Evolutionary conservation across 2,797 vertebrate genomes (phyloP).

Genomic region (Salarias fasciatus): DNA sequence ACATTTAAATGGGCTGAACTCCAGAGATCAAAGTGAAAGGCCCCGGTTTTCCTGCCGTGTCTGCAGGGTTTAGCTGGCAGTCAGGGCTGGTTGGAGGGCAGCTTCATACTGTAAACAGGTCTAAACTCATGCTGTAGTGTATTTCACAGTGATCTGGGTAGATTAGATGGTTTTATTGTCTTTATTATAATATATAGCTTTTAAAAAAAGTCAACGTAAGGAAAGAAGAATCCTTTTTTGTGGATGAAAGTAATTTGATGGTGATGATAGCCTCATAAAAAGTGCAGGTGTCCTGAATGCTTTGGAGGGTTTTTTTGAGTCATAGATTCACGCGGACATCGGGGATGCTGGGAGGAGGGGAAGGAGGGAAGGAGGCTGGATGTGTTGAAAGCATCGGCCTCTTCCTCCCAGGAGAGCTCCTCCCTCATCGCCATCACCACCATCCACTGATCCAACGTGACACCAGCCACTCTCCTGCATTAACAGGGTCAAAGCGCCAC

Average conservation of each 20-base stretch:
- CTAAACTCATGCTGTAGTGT: constrained; percentile 26
- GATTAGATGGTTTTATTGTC: constrained; percentile 34
- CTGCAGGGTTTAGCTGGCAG: constrained; percentile 43
- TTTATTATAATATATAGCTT: constrained; percentile 30
- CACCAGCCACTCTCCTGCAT: constrained; percentile 76
- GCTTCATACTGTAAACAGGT: constrained; percentile 14
- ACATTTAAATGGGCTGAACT: constrained; percentile 82
- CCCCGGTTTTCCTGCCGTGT: constrained; percentile 56
- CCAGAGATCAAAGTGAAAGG: constrained; percentile 80
- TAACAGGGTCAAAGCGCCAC: constrained; percentile 71
- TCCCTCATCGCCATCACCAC: constrained; percentile 62
- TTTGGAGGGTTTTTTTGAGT: constrained; percentile 19
- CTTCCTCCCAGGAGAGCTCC: constrained; percentile 51
- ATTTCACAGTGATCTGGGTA: constrained; percentile 27
- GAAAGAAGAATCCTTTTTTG: too few species aligned
- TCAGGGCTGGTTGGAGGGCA: constrained; percentile 39
- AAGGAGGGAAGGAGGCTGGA: constrained; percentile 31
- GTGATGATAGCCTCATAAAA: not conserved
- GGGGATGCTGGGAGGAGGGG: constrained; percentile 23
- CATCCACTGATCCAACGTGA: constrained; percentile 83
- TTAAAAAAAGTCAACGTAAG: too few species aligned
- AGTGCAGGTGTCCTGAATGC: not conserved
- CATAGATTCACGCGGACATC: constrained; percentile 37
- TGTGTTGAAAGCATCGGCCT: constrained; percentile 63
- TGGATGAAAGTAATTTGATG: not conserved